These are phyloP conservation scores for Malaclemys terrapin DNA, from an alignment of 2,113 vertebrate species.

Conservation along the genomic window DNA sequence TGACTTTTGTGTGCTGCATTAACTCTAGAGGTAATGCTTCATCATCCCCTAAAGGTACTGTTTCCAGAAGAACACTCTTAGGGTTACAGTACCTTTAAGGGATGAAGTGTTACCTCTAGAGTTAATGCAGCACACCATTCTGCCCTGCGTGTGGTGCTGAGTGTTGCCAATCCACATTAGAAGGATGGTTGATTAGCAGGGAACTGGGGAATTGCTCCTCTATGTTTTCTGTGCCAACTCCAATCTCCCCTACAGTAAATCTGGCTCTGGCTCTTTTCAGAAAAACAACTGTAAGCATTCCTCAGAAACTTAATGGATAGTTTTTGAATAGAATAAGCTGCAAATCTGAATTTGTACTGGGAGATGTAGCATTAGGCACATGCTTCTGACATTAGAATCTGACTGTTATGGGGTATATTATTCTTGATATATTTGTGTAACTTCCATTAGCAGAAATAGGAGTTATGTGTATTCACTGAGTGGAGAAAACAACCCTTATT, in stretches of 20 bases:
- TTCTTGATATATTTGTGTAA: background rate
- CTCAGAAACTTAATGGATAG: background rate
- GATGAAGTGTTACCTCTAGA: slow-evolving; percentile 31
- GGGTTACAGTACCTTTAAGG: background rate
- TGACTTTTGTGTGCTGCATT: background rate
- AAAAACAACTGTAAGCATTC: background rate
- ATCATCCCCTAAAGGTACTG: no score
- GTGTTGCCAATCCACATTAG: background rate
- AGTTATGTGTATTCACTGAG: background rate
- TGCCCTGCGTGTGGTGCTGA: background rate
- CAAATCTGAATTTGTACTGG: background rate
- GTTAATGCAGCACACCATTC: slow-evolving; percentile 47
- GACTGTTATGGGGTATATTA: background rate
- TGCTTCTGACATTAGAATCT: background rate
- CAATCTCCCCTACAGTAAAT: background rate
- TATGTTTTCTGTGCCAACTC: background rate
- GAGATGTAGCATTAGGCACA: background rate
- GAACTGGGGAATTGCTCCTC: rapidly evolving
- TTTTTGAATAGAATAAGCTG: background rate
- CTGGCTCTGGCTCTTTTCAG: background rate
- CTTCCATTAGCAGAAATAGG: background rate
- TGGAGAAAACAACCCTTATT: background rate
- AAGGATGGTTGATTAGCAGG: background rate
- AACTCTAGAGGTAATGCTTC: no score
- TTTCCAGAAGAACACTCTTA: no score